A percentile compares a stretch with the other conserved stretches of the same genome.
These are phyloP conservation scores for Pseudorasbora parva DNA, from an alignment of 2,113 vertebrate genomes.

Conservation along the genomic window DNA sequence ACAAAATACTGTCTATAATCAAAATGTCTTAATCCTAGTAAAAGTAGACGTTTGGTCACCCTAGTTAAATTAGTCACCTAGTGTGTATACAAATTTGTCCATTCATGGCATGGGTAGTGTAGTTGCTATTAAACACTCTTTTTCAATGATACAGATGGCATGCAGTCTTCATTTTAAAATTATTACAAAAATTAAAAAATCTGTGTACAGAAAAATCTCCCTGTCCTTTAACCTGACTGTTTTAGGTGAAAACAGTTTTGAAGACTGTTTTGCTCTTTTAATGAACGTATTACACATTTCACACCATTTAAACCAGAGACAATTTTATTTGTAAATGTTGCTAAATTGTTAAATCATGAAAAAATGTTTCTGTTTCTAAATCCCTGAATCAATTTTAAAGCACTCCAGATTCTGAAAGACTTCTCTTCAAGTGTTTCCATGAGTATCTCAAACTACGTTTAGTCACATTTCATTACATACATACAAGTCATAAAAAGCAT, in stretches of 20 bases:
- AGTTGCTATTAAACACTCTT: no score
- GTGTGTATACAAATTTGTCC: no score
- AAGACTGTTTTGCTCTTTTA: background rate
- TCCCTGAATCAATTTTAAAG: background rate
- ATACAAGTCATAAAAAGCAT: background rate
- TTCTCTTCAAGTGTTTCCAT: constrained; percentile 8
- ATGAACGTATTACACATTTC: background rate
- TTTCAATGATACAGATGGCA: background rate
- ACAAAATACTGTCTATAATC: no score
- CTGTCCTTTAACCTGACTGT: background rate
- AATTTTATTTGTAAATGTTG: constrained; percentile 14
- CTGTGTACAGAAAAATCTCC: background rate
- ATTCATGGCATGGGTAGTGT: no score
- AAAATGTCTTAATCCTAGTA: no score
- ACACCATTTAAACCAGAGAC: background rate
- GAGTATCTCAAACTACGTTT: background rate
- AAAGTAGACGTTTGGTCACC: no score
- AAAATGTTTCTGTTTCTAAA: background rate
- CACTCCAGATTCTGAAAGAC: background rate
- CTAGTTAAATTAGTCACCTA: no score
- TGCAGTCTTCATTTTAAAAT: background rate
- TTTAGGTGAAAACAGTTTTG: no score
- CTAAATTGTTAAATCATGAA: background rate
- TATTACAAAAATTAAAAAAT: background rate
- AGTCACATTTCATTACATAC: background rate